A percentile compares a stretch with the other conserved stretches of the same genome.
phyloP scores from a whole-genome alignment of 2,797 vertebrate genomes.

The Hippocampus kuda region DNA sequence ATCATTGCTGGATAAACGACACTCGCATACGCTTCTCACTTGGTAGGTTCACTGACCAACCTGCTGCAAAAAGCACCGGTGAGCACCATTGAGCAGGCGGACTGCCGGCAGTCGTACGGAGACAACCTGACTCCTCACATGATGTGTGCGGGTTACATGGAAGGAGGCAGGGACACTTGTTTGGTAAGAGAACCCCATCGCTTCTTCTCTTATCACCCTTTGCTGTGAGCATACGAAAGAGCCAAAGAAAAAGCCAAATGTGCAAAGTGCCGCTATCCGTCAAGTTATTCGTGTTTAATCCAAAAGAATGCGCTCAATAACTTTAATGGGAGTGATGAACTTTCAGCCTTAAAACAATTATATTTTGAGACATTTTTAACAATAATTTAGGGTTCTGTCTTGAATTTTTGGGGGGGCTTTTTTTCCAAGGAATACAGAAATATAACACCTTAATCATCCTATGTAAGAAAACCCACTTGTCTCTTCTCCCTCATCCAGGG shows the following conservation, averaged over 20 bases:
- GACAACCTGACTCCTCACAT: conserved; percentile 76
- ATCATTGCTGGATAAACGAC: neutral
- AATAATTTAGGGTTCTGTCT: too few relatives aligned
- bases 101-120: conserved; percentile 80
- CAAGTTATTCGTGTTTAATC: neutral
- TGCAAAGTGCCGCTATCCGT: too few relatives aligned
- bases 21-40: neutral
- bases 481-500: conserved; percentile 63
- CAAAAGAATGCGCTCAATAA: neutral
- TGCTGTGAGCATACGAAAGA: too few relatives aligned
- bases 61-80: conserved; percentile 86
- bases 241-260: too few relatives aligned
- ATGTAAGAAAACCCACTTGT: conserved; percentile 33
- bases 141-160: conserved; percentile 83
- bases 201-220: too few relatives aligned
- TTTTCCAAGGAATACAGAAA: too few relatives aligned
- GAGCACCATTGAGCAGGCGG: conserved; percentile 71
- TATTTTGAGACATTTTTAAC: too few relatives aligned
- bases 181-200: conserved; percentile 67
- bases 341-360: conserved; percentile 43
- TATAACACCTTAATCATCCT: too few relatives aligned
- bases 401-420: too few relatives aligned
- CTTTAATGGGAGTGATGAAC: conserved; percentile 5
- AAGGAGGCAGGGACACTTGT: conserved; percentile 83
- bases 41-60: conserved; percentile 61